A percentile compares a stretch with the other conserved stretches of the same genome.
Evolutionary conservation across 2,888 invertebrate species (phyloP).

Genomic region (Orthonevra nobilis): DNA sequence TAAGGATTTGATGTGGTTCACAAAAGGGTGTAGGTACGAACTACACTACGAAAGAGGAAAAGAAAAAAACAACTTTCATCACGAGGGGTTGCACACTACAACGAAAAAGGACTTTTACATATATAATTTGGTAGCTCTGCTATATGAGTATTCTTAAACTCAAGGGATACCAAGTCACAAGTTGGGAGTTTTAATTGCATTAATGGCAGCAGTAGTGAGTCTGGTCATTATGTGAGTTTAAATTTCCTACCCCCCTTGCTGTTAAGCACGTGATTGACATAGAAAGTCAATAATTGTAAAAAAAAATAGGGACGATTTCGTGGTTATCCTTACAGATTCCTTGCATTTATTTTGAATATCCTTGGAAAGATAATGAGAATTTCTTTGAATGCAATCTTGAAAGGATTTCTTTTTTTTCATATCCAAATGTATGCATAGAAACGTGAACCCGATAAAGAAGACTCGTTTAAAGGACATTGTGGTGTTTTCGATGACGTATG

Average conservation of each 20-base stretch:
- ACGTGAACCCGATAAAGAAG: too few species aligned
- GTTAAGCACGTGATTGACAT: slow-evolving; percentile 65
- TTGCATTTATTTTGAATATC: not conserved
- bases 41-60: too few species aligned
- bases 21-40: slow-evolving; percentile 28
- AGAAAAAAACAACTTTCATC: not conserved
- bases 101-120: slow-evolving; percentile 50
- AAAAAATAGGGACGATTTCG: slow-evolving; percentile 14
- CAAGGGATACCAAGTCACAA: slow-evolving; percentile 36
- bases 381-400: slow-evolving; percentile 6
- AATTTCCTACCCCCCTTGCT: slow-evolving; percentile 25
- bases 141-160: not conserved
- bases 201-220: slow-evolving; percentile 26
- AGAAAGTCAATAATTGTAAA: slow-evolving; percentile 62
- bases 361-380: slow-evolving; percentile 6
- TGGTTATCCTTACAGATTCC: slow-evolving; percentile 5
- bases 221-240: slow-evolving; percentile 31
- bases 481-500: slow-evolving; percentile 23
- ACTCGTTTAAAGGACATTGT: not conserved
- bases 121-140: slow-evolving; percentile 9
- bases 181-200: slow-evolving; percentile 40
- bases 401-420: slow-evolving; percentile 12
- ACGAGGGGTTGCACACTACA: not conserved
- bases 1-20: slow-evolving; percentile 55
- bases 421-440: too few species aligned